Evolutionary conservation across 2,113 vertebrate genomes (phyloP), one percentile per base, ranked within the genome.

Genomic region (Pungitius pungitius): DNA sequence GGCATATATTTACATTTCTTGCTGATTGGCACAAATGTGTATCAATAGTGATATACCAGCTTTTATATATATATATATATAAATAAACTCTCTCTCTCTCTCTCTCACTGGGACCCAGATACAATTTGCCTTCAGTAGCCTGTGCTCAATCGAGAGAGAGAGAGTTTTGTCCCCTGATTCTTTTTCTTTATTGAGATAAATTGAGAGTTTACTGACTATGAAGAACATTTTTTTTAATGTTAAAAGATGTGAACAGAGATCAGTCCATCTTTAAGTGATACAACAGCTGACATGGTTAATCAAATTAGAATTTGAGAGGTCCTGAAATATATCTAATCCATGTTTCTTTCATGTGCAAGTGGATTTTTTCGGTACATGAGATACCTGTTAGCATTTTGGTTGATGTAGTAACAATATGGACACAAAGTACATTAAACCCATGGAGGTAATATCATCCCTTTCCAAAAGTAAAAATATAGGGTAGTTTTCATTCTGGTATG

Each of bases 401-500:
- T 49, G 37, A 24, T 64, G 51, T 47, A 37, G 37, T 30, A 73
- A 69, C n/a, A 69, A 35, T 20, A 64, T 24, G 13, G 61, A 69
- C 67, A 70, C 33, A 52, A 78, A 59, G 6, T 45, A 60, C 7
- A 65, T 18, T 30, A 18, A 9, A 76, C 39, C 52, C 51, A 66
- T 37, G 35, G 27, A 30, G 17, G 20, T 68, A 51, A 55, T 56
- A 22, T 65, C 52, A 1, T 58, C 37, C 54, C 59, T 55, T 69
- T 66, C 42, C 52, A 39, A 83, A 78, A 84, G 66, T 63, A 85
- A 90, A 92, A 88, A 90, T 86, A 90, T 37, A 84, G 63, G 69
- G 73, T 69, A 62, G 18, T 63, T 49, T 81, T 60, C 85, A 20
- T 73, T 81, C 45, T 57, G 35, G 33, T 87, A 90, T 75, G 78